Evolutionary conservation across 2,113 vertebrate genomes (phyloP), one percentile per base, ranked within the genome.

Genomic region (Etheostoma cragini): DNA sequence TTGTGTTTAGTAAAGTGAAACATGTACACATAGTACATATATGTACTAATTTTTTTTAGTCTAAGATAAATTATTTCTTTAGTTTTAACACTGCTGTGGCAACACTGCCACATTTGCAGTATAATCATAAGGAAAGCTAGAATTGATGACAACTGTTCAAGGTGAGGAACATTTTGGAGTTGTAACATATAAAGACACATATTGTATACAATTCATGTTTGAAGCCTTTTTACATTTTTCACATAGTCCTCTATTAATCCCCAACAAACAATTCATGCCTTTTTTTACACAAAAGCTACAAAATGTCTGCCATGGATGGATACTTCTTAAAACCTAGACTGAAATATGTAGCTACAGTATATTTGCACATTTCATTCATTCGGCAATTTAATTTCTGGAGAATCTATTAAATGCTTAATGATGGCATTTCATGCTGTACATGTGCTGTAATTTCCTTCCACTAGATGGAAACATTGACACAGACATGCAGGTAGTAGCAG

Each of bases 381-480:
- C 24, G 6, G 15, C 54, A 8, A 33, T 21, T 38, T 2, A 24
- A 56, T 50, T 33, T 47, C 54, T 73, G n/a, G 35, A 19, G 8
- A 38, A 73, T 53, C 3, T 53, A 5, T 33, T 13, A 8, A 60
- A 8, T 16, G 14, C 12, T 22, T 1, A 4, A 6, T 46, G 35
- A 56, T 62, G 50, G 47, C 5, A 6, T 64, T 17, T 65, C 13
- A 11, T 56, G 15, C 2, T 17, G 7, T 21, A 30, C 26, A 1
- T 66, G 45, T 56, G 26, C 24, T 81, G 10, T 35, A 5, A 2
- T 15, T 38, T 60, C 26, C 46, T 5, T 68, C 87, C 91, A 82
- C 83, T 87, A 91, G 91, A 80, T 88, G 91, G 80, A 81, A 62
- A 33, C 81, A 76, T 81, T 83, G 24, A 33, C 54, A 12, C 66